A percentile compares a stretch with the other conserved stretches of the same genome.
Evolutionary conservation across 2,888 invertebrate genomes (phyloP).

Genomic region (Polydrusus pterygomalis): DNA sequence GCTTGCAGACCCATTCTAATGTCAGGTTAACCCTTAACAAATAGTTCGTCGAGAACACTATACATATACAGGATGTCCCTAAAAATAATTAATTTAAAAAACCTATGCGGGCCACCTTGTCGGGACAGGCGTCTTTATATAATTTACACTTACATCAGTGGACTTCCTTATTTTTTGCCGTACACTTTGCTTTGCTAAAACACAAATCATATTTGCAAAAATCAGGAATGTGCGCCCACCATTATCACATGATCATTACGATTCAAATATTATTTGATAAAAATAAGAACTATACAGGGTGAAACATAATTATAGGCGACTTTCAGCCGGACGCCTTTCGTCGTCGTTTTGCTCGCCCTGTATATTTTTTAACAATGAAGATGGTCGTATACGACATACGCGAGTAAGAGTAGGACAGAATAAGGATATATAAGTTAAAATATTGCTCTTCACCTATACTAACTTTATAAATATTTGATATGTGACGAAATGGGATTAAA

Average conservation of each 20-base stretch:
- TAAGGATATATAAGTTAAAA: not conserved
- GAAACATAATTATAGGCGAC: not conserved
- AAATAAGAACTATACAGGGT: constrained; percentile 6
- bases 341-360: not conserved
- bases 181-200: constrained; percentile 25
- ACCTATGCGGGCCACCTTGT: not conserved
- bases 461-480: constrained; percentile 11
- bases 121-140: not conserved
- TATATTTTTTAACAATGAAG: not conserved
- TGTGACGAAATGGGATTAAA: constrained; percentile 5
- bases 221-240: constrained; percentile 28
- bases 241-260: constrained; percentile 38
- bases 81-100: not conserved
- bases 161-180: constrained; percentile 32
- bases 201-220: constrained; percentile 26
- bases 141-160: constrained; percentile 47
- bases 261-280: not conserved
- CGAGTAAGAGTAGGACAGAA: constrained; percentile 7
- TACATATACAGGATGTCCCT: not conserved
- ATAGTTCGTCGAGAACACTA: too few relatives aligned
- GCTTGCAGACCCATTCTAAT: not conserved
- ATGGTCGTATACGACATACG: not conserved
- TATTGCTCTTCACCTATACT: constrained; percentile 7
- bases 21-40: not conserved
- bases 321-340: not conserved